Evolutionary conservation across 2,113 vertebrate species (phyloP), one percentile per base, ranked within the genome.

Genomic region (Chlamydotis undulata): DNA sequence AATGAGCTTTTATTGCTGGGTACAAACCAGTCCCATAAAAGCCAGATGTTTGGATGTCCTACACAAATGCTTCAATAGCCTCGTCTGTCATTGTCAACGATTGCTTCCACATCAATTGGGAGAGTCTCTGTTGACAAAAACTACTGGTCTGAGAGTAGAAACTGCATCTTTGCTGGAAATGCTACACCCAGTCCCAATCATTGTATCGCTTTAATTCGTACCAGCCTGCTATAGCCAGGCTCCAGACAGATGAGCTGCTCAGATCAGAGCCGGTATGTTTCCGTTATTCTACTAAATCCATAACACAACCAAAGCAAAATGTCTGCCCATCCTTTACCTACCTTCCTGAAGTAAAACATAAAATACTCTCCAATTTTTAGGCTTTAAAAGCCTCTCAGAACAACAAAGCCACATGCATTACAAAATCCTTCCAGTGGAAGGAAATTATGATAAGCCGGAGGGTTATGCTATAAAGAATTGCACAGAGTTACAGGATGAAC

Each of bases 401-500:
- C 65, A 95, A 93, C 84, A 89, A 39, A 95, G 59, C 23, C 41
- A 29, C 14, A 47, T 33, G 29, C 68, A 37, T 4, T 37, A 45
- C 65, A 70, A 53, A 75, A 75, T 5, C 50, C n/a, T 76, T 74
- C 41, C 57, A 73, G 87, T 19, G 26, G 68, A 83, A 92, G 67
- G 87, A 45, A 92, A 80, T 87, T 28, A 78, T 60, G 89, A 92
- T 60, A 95, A 91, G 14, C 71, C 65, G 50, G 57, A 94, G 87
- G 63, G 75, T 23, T 61, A 18, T n/a, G 35, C 61, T 74, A 65
- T 92, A 83, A 87, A 91, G 70, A 87, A 65, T 5, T 83, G 76
- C 64, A 31, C 68, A 57, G 60, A 93, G 67, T 77, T 67, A 14
- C 80, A 92, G 93, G 73, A 86, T 59, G 81, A 93, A 63, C 69